A percentile compares a stretch with the other conserved stretches of the same genome.
Evolutionary conservation across 1,140 invertebrate genomes (phyloP).

Genomic region (Lepidurus apus): DNA sequence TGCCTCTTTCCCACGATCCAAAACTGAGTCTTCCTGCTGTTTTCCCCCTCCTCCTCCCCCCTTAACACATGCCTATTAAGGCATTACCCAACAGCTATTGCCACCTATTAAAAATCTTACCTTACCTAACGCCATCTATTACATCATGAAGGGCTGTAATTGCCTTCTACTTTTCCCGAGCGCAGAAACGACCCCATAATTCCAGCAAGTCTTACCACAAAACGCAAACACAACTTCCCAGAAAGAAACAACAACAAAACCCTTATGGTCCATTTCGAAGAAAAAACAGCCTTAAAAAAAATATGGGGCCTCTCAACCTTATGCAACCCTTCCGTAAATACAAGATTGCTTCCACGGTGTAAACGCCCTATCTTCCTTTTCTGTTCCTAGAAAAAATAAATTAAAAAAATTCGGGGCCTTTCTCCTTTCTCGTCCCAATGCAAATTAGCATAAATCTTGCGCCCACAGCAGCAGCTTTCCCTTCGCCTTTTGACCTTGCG

Average conservation of each 20-base stretch:
- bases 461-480: neutral
- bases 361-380: too few species aligned
- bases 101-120: neutral
- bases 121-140: neutral
- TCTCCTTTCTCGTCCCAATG: neutral
- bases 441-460: neutral
- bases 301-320: too few species aligned
- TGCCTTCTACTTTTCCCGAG: neutral
- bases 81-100: neutral
- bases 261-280: too few species aligned
- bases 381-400: too few species aligned
- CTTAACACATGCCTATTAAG: neutral
- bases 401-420: neutral
- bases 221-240: too few species aligned
- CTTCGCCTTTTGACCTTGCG: neutral
- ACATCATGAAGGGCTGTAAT: neutral
- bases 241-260: too few species aligned
- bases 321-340: too few species aligned
- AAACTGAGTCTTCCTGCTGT: constrained; percentile 5
- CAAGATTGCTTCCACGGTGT: too few species aligned
- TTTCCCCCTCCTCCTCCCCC: neutral
- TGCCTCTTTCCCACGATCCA: constrained; percentile 8
- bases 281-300: too few species aligned
- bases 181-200: neutral
- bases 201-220: neutral